Evolutionary conservation across 2,113 vertebrate species (phyloP), one percentile per base, ranked within the genome.

Genomic region (Platysternon megacephalum): DNA sequence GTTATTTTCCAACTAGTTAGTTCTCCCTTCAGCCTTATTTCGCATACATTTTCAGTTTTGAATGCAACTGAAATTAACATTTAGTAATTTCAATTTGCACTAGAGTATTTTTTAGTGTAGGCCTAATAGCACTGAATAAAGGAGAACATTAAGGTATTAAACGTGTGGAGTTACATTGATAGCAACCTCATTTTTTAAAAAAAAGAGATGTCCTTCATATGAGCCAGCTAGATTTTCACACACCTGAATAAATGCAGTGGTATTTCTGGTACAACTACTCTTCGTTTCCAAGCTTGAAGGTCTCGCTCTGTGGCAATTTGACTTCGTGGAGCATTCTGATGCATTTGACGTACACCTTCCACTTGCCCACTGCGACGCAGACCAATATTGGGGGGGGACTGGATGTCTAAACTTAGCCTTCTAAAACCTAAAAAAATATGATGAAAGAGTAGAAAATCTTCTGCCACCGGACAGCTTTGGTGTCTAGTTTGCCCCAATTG

Each of bases 321-420:
- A 97, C 99, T 99, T 32, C 99, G 99, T 1, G 99, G 99, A 6
- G 99, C 99, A 12, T 99, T 99, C 91, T 99, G 99, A 96, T 99
- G 99, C 99, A 99, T 99, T 94, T 99, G 99, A 32, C 99, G 98
- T 46, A 99, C 99, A 1, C 99, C 99, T 97, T 99, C 99, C 91
- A 99, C 99, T 96, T 99, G 99, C 19, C 99, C 99, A 8, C 99
- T 99, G 46, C 99, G 99, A 22, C 99, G 98, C 84, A 99, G 97
- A 21, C 99, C 99, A n/a, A 99, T 99, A 81, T 99, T 99, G 35
- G 99, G 99, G 1, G 99, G 98, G 5, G 99, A 99, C 95, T 99
- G 99, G 87, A 99, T 98, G 26, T 99, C 99, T 8, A 98, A 98
- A 35, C 99, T 99, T 11, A 98, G 98, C 51, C 99, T 99, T 91